Conservation (phyloP, 1,140 invertebrate species). For the Procambarus clarkii region DNA sequence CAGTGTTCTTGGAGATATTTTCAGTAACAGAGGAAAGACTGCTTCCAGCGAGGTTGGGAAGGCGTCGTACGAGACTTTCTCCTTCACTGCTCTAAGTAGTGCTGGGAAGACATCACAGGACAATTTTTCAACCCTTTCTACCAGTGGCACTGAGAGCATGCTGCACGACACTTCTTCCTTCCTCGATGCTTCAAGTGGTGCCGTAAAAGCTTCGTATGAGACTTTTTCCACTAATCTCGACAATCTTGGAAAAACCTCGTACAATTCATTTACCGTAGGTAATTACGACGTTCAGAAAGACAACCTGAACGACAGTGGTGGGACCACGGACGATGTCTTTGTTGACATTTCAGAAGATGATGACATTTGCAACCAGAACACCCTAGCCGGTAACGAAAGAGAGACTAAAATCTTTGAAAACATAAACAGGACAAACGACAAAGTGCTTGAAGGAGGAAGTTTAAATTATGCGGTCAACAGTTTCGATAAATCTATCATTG, state of each 20-base stretch:
- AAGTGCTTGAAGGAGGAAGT: too few species aligned
- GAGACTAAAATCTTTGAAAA: too few species aligned
- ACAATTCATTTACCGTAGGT: neutral
- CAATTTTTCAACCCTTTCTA: neutral
- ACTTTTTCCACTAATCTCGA: neutral
- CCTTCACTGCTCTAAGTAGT: neutral
- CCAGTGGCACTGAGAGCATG: neutral
- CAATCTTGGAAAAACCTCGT: neutral
- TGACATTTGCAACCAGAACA: neutral
- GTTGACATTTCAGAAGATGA: constrained; percentile 19
- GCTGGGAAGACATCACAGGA: neutral
- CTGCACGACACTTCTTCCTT: neutral
- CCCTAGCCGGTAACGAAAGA: too few species aligned
- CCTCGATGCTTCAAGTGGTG: neutral
- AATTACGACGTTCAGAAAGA: neutral
- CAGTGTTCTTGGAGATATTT: neutral
- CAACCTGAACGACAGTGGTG: neutral
- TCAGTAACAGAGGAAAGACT: neutral
- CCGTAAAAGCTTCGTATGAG: neutral
- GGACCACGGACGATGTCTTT: neutral
- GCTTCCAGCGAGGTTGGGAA: neutral
- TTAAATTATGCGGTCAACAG: too few species aligned
- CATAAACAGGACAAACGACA: too few species aligned
- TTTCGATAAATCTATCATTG: too few species aligned
- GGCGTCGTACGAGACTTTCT: neutral